Percentiles rank a stretch among this genome's conserved stretches.
phyloP scores from a whole-genome alignment of 2,888 invertebrate genomes.

The Drosophila acutilabella region DNA sequence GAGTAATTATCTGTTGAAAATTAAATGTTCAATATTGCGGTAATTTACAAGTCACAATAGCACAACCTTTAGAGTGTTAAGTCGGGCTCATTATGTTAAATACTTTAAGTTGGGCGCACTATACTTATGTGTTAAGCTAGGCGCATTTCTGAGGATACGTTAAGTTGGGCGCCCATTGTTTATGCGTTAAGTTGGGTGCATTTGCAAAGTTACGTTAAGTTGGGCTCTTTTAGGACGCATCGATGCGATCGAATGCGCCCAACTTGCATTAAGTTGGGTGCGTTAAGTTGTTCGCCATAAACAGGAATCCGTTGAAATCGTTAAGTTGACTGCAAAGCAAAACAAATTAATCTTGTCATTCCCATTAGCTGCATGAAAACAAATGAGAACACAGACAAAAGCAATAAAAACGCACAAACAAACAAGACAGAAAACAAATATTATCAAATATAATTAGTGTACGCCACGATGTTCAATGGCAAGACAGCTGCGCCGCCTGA shows the following conservation, averaged over 20 bases:
- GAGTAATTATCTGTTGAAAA: slow-evolving; percentile 30
- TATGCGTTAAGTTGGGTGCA: slow-evolving; percentile 4
- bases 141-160: not conserved
- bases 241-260: no score
- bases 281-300: not conserved
- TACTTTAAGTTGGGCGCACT: not conserved
- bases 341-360: not conserved
- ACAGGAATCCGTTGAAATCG: not conserved
- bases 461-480: slow-evolving; percentile 64
- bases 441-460: slow-evolving; percentile 38
- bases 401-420: slow-evolving; percentile 11
- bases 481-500: slow-evolving; percentile 57
- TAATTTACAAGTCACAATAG: not conserved
- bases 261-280: slow-evolving; percentile 1
- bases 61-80: not conserved
- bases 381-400: slow-evolving; percentile 17
- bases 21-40: not conserved
- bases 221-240: not conserved
- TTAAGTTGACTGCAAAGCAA: not conserved
- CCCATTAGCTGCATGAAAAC: slow-evolving; percentile 14
- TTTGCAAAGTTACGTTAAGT: not conserved
- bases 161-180: no score
- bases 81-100: not conserved
- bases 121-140: slow-evolving; percentile 6
- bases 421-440: slow-evolving; percentile 20